These are phyloP conservation scores for Mylabris phalerata DNA, from an alignment of 1,140 invertebrate genomes.

Conservation along the genomic window DNA sequence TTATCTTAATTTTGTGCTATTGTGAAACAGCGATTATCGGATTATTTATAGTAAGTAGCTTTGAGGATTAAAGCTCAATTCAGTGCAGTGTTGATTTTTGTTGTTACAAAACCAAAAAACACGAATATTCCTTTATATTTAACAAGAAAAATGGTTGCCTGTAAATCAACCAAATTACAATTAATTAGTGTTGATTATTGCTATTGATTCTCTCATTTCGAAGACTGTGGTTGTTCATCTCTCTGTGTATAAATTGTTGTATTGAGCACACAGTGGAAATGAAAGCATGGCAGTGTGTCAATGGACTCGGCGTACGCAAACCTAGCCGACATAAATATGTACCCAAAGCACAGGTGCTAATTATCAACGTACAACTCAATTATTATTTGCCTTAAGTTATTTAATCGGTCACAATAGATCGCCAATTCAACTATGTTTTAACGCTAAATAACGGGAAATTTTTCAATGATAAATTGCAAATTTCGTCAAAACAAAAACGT, in stretches of 20 bases:
- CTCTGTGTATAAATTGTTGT: constrained; percentile 35
- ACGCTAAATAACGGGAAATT: too few relatives aligned
- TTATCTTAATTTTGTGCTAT: constrained; percentile 1
- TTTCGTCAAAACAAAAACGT: too few relatives aligned
- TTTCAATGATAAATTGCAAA: too few relatives aligned
- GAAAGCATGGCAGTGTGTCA: constrained; percentile 41
- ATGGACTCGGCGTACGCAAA: constrained; percentile 27
- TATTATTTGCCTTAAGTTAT: constrained; percentile 5
- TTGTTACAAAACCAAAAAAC: neutral
- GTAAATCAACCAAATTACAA: too few relatives aligned
- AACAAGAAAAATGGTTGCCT: too few relatives aligned
- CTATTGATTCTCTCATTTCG: neutral
- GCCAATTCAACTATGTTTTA: too few relatives aligned
- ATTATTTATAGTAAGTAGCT: constrained; percentile 2
- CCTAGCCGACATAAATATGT: constrained; percentile 22
- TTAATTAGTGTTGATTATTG: neutral
- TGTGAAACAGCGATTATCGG: constrained; percentile 2
- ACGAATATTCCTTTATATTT: neutral
- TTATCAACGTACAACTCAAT: constrained; percentile 9
- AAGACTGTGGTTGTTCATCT: constrained; percentile 17
- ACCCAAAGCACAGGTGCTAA: constrained; percentile 9
- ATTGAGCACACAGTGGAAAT: constrained; percentile 41
- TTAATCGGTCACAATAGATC: neutral
- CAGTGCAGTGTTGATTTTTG: constrained; percentile 1
- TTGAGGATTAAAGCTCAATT: neutral